Evolutionary conservation across 1,140 invertebrate genomes (phyloP), one percentile per base, ranked within the genome.

Genomic region (Orussus abietinus): DNA sequence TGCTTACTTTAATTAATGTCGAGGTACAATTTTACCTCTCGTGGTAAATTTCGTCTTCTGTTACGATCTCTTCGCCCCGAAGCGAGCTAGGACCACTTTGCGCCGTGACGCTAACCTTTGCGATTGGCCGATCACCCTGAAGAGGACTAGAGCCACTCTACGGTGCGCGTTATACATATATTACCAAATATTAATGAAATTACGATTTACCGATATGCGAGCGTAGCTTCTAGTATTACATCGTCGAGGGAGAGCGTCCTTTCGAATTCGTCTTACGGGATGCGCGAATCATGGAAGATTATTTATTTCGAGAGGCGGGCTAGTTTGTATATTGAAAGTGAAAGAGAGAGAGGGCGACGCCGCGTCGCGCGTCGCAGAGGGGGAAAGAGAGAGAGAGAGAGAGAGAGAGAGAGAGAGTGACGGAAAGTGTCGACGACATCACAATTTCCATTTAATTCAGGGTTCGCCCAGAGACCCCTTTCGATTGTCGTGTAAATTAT

Each of bases 361-460:
- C n/a, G n/a, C n/a, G n/a, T n/a, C n/a, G n/a, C n/a, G n/a, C n/a
- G n/a, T n/a, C n/a, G n/a, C n/a, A n/a, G n/a, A n/a, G n/a, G n/a
- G n/a, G n/a, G n/a, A n/a, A 45, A 36, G 44, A 38, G 34, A 54
- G 48, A 32, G 19, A 14, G 42, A 41, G 42, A 19, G 45, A 50
- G 47, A 48, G 40, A 38, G 47, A 47, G 49, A 38, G 22, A 38
- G 46, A 48, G 38, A 42, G 38, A 38, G 45, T 44, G 53, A 50
- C 50, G 49, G 52, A 43, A 41, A 22, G 35, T 26, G 14, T 57
- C 44, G 43, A 48, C 50, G 50, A n/a, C n/a, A n/a, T n/a, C n/a
- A n/a, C n/a, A n/a, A n/a, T 68, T 66, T 69, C 55, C 57, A 49
- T 61, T 65, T 62, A 59, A 62, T 64, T 64, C 53, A 58, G 57